Percentiles rank a stretch among this genome's conserved stretches.
Conservation (phyloP, 2,888 invertebrate genomes). For the Hydropsyche betteni region DNA sequence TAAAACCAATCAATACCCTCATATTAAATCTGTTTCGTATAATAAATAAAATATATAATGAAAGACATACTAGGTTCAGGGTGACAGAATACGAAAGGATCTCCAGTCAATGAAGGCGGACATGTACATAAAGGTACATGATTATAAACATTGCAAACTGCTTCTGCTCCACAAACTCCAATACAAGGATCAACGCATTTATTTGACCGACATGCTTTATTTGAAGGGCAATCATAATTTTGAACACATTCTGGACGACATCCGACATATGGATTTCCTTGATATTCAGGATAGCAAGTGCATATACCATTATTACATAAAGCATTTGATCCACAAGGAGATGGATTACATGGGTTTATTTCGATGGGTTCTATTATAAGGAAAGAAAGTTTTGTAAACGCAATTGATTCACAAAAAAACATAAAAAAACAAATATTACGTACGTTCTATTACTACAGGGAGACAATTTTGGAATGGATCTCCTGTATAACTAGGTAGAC, state of each 20-base stretch:
- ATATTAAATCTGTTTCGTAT: not conserved
- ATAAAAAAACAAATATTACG: slow-evolving; percentile 54
- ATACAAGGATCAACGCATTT: slow-evolving; percentile 81
- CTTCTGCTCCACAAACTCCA: slow-evolving; percentile 76
- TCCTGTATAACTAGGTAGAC: slow-evolving; percentile 71
- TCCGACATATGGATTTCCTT: slow-evolving; percentile 73
- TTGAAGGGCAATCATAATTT: slow-evolving; percentile 77
- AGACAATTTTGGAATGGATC: slow-evolving; percentile 73
- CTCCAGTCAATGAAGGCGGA: slow-evolving; percentile 76
- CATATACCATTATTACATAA: slow-evolving; percentile 70
- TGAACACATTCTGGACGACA: slow-evolving; percentile 82
- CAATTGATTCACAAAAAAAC: too few species aligned
- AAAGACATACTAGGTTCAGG: slow-evolving; percentile 63
- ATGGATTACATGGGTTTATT: slow-evolving; percentile 74
- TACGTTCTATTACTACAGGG: slow-evolving; percentile 54
- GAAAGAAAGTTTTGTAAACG: slow-evolving; percentile 58
- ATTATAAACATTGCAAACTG: slow-evolving; percentile 77
- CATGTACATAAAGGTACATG: slow-evolving; percentile 83
- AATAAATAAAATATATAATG: not conserved
- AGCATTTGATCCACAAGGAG: slow-evolving; percentile 78
- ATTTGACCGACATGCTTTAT: slow-evolving; percentile 74
- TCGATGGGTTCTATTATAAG: slow-evolving; percentile 62
- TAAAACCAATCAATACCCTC: not conserved
- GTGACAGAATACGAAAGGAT: slow-evolving; percentile 79
- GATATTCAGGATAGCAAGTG: slow-evolving; percentile 69